Evolutionary conservation across 2,113 vertebrate genomes (phyloP).

Genomic region (Gasterosteus nipponicus): DNA sequence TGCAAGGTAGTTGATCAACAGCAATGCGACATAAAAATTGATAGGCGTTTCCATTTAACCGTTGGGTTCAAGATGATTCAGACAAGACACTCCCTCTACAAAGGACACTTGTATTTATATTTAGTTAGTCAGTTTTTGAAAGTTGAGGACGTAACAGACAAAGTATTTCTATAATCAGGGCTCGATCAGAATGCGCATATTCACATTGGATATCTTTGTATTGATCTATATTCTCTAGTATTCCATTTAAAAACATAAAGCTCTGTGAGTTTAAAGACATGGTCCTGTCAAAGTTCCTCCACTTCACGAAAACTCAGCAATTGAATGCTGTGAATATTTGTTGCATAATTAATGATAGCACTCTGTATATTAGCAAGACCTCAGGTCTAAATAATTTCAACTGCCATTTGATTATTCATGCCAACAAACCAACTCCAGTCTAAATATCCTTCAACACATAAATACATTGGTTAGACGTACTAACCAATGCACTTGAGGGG

Average conservation of each 20-base stretch:
- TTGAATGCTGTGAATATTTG: background rate
- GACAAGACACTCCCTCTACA: background rate
- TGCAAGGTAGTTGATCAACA: background rate
- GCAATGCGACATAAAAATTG: background rate
- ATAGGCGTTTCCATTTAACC: background rate
- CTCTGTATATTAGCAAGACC: background rate
- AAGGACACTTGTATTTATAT: background rate
- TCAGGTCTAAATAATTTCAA: background rate
- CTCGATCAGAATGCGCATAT: background rate
- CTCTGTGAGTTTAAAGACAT: background rate
- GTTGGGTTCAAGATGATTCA: background rate
- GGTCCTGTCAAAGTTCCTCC: background rate
- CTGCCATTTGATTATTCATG: background rate
- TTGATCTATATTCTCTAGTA: background rate
- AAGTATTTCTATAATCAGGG: background rate
- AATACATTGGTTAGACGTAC: background rate
- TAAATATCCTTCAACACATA: background rate
- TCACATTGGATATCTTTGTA: background rate
- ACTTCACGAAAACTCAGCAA: background rate
- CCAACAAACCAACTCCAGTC: background rate
- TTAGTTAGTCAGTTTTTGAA: no score
- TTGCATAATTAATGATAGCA: background rate
- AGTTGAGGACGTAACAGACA: no score
- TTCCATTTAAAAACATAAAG: slow-evolving; percentile 3
- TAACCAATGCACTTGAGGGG: background rate